Evolutionary conservation across 1,140 invertebrate genomes (phyloP), one percentile per base, ranked within the genome.

Genomic region (Dreissena polymorpha): DNA sequence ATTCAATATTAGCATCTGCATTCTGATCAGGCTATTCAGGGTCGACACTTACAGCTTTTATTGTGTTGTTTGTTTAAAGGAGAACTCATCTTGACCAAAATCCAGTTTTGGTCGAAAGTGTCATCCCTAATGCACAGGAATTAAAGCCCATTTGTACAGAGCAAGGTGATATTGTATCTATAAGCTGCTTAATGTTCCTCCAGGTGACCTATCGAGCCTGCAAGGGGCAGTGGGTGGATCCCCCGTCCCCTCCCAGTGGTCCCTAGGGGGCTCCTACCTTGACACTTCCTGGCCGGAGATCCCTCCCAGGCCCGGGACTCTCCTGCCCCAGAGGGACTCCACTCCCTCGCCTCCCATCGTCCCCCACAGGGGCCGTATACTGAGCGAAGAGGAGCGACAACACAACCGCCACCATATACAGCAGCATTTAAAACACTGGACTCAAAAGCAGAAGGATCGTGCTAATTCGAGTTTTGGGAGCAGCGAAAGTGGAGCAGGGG

Each of bases 381-480:
- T 91, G 23, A 89, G 89, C 67, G 88, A 90, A 16, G 91, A 92
- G 64, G 90, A 92, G 63, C 88, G 87, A 65, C 88, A 91, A 70
- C 89, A 90, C 55, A 91, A 91, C 74, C 65, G 90, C 64, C 88
- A 91, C 77, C 88, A 89, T 64, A 92, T 91, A 64, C 88, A 87
- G 71, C 89, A 91, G 71, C 89, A 92, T 63, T 83, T 92, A 60
- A 89, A 92, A 81, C 75, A 87, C 74, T 92, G 91, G 91, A 89
- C 88, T 21, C 88, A 90, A 72, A 90, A 86, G 78, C 81, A 88
- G 21, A 88, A 87, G 83, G 77, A 70, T 80, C 84, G 85, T 77
- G 86, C 85, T 70, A 86, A 85, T 72, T 79, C 78, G 10, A 85
- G 77, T 72, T 79, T 73, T 77, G 72, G 78, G 49, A 85, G 80